Base-by-base conservation (phyloP, 92 coral and sea anemone genomes). In the Phenganax marumi region DNA sequence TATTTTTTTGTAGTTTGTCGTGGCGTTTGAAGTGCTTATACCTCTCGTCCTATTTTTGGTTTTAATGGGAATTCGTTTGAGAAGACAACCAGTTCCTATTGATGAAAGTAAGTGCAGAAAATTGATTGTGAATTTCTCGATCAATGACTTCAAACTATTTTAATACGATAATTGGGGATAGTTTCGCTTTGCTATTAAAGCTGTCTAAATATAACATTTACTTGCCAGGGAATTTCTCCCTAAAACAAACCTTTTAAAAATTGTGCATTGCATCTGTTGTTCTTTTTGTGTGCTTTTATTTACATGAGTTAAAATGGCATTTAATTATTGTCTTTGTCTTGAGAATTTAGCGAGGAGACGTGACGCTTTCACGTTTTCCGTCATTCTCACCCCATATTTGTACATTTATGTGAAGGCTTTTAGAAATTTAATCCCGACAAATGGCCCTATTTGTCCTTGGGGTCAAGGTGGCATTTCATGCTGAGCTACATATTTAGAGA, bases 31-130 rank as follows among this genome's bases (percentile, higher is more conserved):
- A 83, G 91, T 92, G 11, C 91, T 92, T 14, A 92, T 89, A 70
- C 99, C 99, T 10, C 79, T 96, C 65, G 99, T 96, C 48, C 81
- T 96, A 39, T 96, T 96, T 79, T 88, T 96, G 54, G 90, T 96
- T 79, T 83, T 96, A 70, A 92, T 92, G 99, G 93, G 97, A 55
- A 96, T 96, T 85, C 93, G 99, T 52, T 86, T 92, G 24, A 74
- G 99, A 61, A 82, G 96, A 73, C 92, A 96, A 71, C 97, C 99
- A 12, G 86, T 85, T 61, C 89, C 92, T 10, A 90, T 87, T 54
- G 89, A 91, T 43, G 99, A 96, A 85, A 93, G 99, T 92, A 68
- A 50, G 92, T 55, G 14, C 11, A 43, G 51, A 9, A 22, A 22
- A 46, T 66, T 18, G 25, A 73, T 17, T 17, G 13, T 65, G 14